These are phyloP conservation scores for Manis pentadactyla DNA, from an alignment of 2,797 vertebrate genomes.

Conservation along the genomic window DNA sequence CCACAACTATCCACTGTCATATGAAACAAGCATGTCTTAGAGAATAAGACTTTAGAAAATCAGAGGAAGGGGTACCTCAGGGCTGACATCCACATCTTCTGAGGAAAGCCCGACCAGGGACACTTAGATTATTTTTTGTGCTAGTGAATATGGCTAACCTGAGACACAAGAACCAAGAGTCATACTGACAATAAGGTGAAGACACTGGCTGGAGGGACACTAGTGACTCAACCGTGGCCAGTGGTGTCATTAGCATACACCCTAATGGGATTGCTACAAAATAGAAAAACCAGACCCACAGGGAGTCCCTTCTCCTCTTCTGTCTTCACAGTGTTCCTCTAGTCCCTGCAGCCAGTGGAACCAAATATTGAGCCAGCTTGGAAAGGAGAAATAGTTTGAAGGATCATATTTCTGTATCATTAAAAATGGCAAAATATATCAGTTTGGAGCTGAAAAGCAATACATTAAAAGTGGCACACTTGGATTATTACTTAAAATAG, in stretches of 20 bases:
- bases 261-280: not conserved
- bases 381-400: too few species aligned
- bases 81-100: not conserved
- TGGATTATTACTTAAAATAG: not conserved
- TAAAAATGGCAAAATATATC: not conserved
- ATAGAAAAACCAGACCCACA: not conserved
- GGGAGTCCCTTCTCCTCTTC: not conserved
- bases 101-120: too few species aligned
- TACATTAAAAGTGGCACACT: not conserved
- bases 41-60: not conserved
- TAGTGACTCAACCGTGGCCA: too few species aligned
- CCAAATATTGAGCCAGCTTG: too few species aligned
- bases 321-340: not conserved
- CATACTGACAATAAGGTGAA: not conserved
- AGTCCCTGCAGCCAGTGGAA: not conserved
- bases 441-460: not conserved
- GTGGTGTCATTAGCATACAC: too few species aligned
- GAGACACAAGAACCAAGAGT: not conserved
- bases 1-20: not conserved
- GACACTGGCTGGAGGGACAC: not conserved
- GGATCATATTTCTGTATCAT: not conserved
- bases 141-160: not conserved
- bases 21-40: not conserved
- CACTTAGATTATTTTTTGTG: accelerated
- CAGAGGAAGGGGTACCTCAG: not conserved